These are phyloP conservation scores for Desoria tigrina DNA, from an alignment of 2,888 invertebrate species.

Conservation along the genomic window DNA sequence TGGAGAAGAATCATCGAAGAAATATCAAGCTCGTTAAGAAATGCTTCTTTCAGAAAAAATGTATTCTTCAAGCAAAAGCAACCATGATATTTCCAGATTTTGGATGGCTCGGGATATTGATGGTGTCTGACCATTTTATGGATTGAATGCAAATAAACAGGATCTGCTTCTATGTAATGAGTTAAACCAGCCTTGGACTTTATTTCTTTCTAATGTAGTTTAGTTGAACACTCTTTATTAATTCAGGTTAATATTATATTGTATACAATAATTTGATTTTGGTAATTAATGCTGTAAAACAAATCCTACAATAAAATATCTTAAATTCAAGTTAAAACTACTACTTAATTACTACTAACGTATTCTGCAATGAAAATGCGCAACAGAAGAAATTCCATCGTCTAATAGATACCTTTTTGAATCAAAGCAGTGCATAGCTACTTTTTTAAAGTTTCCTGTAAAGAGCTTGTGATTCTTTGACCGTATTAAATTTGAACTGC, in stretches of 20 bases:
- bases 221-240: too few relatives aligned
- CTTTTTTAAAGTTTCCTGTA: constrained; percentile 20
- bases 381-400: constrained; percentile 31
- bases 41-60: not conserved
- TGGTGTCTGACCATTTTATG: not conserved
- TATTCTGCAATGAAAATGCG: constrained; percentile 14
- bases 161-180: too few relatives aligned
- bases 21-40: not conserved
- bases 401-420: constrained; percentile 29
- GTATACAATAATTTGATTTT: too few relatives aligned
- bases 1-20: not conserved
- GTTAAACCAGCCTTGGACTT: too few relatives aligned
- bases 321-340: too few relatives aligned
- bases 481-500: constrained; percentile 20
- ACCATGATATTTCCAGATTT: not conserved
- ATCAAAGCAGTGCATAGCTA: constrained; percentile 28
- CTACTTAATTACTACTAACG: too few relatives aligned
- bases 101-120: not conserved
- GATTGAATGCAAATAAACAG: too few relatives aligned
- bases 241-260: too few relatives aligned
- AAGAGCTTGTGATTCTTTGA: constrained; percentile 22
- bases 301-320: too few relatives aligned
- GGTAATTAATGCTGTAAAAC: too few relatives aligned
- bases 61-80: not conserved
- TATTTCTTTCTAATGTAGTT: too few relatives aligned